phyloP scores from a whole-genome alignment of 2,888 invertebrate species.

The Dynastes grantii region DNA sequence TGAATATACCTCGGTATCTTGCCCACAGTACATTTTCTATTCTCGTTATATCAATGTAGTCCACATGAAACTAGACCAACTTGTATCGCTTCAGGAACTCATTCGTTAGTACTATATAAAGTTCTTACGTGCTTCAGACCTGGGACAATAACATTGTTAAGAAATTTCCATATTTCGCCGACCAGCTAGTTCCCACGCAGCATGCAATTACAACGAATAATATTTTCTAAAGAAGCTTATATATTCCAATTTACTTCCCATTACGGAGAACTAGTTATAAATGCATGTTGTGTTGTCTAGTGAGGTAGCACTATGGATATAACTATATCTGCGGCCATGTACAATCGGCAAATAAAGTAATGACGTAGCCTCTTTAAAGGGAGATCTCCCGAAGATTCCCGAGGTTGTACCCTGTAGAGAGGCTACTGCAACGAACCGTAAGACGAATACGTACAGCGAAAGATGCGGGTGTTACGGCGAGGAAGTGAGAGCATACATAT shows the following conservation, averaged over 20 bases:
- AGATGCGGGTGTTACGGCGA: no score
- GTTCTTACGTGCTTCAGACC: not conserved
- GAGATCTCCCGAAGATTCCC: no score
- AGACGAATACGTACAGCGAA: no score
- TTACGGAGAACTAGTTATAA: not conserved
- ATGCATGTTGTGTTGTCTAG: no score
- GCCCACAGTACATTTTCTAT: not conserved
- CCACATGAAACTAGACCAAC: not conserved
- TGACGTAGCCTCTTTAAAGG: no score
- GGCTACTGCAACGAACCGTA: no score
- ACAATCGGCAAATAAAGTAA: no score
- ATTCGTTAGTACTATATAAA: not conserved
- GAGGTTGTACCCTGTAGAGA: no score
- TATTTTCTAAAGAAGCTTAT: not conserved
- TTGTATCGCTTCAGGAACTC: not conserved
- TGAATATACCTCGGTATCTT: not conserved
- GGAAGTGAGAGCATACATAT: no score
- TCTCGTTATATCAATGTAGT: not conserved
- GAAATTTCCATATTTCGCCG: not conserved
- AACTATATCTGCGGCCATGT: no score
- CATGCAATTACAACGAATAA: not conserved
- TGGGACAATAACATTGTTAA: not conserved
- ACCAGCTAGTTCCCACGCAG: not conserved
- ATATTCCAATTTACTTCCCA: not conserved
- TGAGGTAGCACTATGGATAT: no score